Percentiles rank a stretch among this genome's conserved stretches.
phyloP scores from a whole-genome alignment of 2,113 vertebrate species.

The Archocentrus centrarchus region DNA sequence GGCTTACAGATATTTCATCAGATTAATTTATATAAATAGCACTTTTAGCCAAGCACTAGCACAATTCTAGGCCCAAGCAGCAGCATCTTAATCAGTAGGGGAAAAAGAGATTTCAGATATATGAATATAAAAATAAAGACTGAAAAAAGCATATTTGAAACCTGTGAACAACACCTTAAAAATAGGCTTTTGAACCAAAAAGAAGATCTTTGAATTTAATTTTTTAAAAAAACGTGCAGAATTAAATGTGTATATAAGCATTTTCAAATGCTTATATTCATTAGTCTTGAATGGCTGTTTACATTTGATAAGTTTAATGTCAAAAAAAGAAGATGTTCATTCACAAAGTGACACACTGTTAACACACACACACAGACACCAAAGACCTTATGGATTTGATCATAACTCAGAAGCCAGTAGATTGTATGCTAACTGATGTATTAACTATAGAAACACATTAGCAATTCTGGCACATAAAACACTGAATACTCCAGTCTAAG shows the following conservation, averaged over 20 bases:
- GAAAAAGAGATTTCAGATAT: not conserved
- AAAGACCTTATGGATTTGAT: constrained; percentile 30
- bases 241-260: not conserved
- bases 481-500: not conserved
- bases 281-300: not conserved
- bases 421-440: constrained; percentile 17
- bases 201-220: not conserved
- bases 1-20: constrained; percentile 32
- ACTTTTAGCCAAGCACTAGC: constrained; percentile 26
- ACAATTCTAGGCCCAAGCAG: not conserved
- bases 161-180: not conserved
- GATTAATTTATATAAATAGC: constrained; percentile 34
- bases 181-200: not conserved
- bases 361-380: constrained; percentile 18
- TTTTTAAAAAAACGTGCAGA: not conserved
- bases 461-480: not conserved
- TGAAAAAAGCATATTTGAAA: not conserved
- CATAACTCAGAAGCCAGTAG: constrained; percentile 21
- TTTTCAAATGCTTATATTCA: not conserved
- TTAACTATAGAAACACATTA: constrained; percentile 1
- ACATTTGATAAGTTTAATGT: not conserved
- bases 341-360: constrained; percentile 19
- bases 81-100: not conserved
- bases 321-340: not conserved
- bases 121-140: not conserved